Percentiles rank a stretch among this genome's conserved stretches.
phyloP scores from a whole-genome alignment of 1,140 invertebrate genomes.

The Gonatopus flavifemur region DNA sequence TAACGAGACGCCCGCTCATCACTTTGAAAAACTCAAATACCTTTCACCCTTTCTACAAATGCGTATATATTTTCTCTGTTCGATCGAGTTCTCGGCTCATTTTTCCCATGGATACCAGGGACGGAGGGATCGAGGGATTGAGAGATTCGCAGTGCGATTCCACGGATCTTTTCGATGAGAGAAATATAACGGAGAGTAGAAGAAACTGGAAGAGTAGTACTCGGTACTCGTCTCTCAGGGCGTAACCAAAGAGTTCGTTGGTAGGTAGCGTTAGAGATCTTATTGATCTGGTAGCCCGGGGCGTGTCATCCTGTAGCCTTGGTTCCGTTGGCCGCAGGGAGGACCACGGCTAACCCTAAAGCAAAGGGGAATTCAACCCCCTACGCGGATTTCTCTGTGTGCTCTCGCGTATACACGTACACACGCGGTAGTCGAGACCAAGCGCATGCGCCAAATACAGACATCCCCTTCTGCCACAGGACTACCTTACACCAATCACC shows the following conservation, averaged over 20 bases:
- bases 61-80: no score
- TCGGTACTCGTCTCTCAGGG: slow-evolving; percentile 37
- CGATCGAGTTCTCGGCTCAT: no score
- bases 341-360: slow-evolving; percentile 58
- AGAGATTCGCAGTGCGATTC: no score
- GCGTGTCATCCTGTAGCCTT: slow-evolving; percentile 60
- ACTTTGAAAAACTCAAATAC: slow-evolving; percentile 33
- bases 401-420: not conserved
- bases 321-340: slow-evolving; percentile 59
- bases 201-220: no score
- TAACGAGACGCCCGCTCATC: slow-evolving; percentile 49
- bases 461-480: slow-evolving; percentile 44
- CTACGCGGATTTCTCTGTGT: slow-evolving; percentile 11
- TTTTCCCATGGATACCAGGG: no score
- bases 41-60: no score
- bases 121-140: no score
- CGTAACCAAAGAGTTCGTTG: slow-evolving; percentile 46
- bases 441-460: slow-evolving; percentile 44
- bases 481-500: slow-evolving; percentile 58
- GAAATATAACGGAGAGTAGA: no score
- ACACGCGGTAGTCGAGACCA: slow-evolving; percentile 17
- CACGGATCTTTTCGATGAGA: no score
- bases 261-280: slow-evolving; percentile 57
- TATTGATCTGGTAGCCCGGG: slow-evolving; percentile 61
- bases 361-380: slow-evolving; percentile 49